Percentiles rank a stretch among this genome's conserved stretches.
Evolutionary conservation across 2,888 invertebrate genomes (phyloP).

Genomic region (Callyntrura guangdongensis): DNA sequence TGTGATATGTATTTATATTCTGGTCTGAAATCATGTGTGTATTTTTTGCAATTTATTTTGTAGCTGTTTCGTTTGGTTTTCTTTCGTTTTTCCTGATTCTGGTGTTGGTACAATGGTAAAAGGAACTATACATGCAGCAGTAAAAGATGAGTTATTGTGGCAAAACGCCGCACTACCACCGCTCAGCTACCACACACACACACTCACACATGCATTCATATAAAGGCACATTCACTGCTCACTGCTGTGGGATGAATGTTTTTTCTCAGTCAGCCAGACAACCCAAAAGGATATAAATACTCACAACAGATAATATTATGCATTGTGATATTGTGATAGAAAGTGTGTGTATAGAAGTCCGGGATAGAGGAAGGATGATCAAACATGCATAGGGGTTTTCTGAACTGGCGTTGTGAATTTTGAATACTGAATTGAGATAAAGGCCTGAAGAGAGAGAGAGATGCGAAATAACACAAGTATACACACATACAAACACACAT

Average conservation of each 20-base stretch:
- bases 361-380: constrained; percentile 54
- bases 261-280: constrained; percentile 38
- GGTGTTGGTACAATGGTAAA: constrained; percentile 27
- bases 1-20: constrained; percentile 54
- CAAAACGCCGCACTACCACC: constrained; percentile 26
- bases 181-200: constrained; percentile 25
- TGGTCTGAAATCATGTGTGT: constrained; percentile 19
- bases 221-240: neutral
- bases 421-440: constrained; percentile 69
- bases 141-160: constrained; percentile 53
- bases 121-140: neutral
- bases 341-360: constrained; percentile 5
- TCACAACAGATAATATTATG: constrained; percentile 53
- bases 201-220: neutral
- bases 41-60: constrained; percentile 55
- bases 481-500: neutral
- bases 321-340: constrained; percentile 52
- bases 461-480: constrained; percentile 9
- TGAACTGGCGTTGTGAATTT: constrained; percentile 72
- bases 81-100: constrained; percentile 3
- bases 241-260: constrained; percentile 10
- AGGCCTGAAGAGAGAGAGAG: constrained; percentile 38
- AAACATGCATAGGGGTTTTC: constrained; percentile 58
- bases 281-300: constrained; percentile 54
- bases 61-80: constrained; percentile 33